A percentile compares a stretch with the other conserved stretches of the same genome.
These are phyloP conservation scores for Crematogaster levior DNA, from an alignment of 2,888 invertebrate species.

Conservation along the genomic window DNA sequence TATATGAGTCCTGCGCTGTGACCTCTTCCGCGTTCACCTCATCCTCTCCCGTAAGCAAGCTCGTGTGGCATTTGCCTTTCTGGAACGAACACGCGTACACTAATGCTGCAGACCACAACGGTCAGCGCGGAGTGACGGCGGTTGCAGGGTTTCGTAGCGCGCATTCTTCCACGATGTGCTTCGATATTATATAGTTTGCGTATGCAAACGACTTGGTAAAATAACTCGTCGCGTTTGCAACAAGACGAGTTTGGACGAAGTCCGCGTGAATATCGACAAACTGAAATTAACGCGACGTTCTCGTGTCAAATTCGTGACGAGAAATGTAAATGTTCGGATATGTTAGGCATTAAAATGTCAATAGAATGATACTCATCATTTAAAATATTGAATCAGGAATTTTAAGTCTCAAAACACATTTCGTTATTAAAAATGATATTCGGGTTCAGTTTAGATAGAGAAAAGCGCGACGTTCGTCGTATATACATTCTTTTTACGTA, in stretches of 20 bases:
- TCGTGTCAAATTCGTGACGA: too few species aligned
- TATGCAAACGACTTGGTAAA: slow-evolving; percentile 25
- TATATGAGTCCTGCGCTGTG: slow-evolving; percentile 49
- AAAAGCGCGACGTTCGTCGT: background rate
- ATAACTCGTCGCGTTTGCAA: slow-evolving; percentile 18
- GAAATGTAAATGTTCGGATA: background rate
- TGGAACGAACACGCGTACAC: slow-evolving; percentile 23
- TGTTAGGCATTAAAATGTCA: background rate
- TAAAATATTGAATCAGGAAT: background rate
- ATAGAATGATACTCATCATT: background rate
- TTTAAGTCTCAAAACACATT: background rate
- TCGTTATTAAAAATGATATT: background rate
- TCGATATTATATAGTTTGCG: slow-evolving; percentile 25
- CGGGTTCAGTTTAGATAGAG: background rate
- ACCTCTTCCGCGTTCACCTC: slow-evolving; percentile 40
- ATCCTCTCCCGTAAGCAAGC: background rate
- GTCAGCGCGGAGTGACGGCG: slow-evolving; percentile 28
- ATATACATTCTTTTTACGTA: background rate
- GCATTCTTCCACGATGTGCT: slow-evolving; percentile 42
- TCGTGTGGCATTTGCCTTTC: slow-evolving; percentile 34
- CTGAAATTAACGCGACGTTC: background rate
- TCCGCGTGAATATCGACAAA: slow-evolving; percentile 21
- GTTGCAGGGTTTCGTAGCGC: slow-evolving; percentile 17
- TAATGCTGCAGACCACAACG: background rate
- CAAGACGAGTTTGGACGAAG: background rate